Conservation (phyloP, 1,140 invertebrate genomes). For the Drosophila hydei region DNA sequence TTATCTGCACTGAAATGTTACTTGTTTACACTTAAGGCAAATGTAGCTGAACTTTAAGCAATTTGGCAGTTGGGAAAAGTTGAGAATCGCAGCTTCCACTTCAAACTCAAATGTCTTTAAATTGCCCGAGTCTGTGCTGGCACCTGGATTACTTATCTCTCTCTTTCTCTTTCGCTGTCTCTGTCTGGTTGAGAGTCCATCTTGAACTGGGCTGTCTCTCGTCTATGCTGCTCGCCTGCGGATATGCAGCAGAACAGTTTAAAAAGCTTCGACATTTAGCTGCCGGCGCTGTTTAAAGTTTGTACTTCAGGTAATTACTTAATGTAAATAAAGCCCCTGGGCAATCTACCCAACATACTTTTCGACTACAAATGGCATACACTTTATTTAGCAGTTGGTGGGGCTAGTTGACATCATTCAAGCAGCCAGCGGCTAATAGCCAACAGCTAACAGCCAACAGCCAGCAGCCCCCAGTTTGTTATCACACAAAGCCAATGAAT, state of each 20-base stretch:
- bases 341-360: constrained; percentile 17
- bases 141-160: constrained; percentile 39
- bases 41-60: constrained; percentile 7
- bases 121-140: constrained; percentile 13
- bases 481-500: constrained; percentile 63
- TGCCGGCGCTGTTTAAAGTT: constrained; percentile 43
- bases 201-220: not conserved
- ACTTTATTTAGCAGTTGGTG: constrained; percentile 26
- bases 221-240: constrained; percentile 31
- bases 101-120: constrained; percentile 20
- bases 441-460: not conserved
- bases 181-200: not conserved
- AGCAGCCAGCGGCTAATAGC: constrained; percentile 1
- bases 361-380: constrained; percentile 63
- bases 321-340: constrained; percentile 64
- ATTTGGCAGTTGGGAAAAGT: constrained; percentile 25
- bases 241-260: constrained; percentile 40
- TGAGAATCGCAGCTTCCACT: not conserved
- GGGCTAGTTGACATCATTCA: constrained; percentile 3
- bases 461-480: constrained; percentile 45
- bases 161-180: not conserved
- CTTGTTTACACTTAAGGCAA: not conserved
- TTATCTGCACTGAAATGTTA: not conserved
- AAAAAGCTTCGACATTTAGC: constrained; percentile 34
- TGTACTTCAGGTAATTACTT: constrained; percentile 66